Base-by-base conservation (phyloP, 23 tunicate genomes). In the Trididemnum clinides region DNA sequence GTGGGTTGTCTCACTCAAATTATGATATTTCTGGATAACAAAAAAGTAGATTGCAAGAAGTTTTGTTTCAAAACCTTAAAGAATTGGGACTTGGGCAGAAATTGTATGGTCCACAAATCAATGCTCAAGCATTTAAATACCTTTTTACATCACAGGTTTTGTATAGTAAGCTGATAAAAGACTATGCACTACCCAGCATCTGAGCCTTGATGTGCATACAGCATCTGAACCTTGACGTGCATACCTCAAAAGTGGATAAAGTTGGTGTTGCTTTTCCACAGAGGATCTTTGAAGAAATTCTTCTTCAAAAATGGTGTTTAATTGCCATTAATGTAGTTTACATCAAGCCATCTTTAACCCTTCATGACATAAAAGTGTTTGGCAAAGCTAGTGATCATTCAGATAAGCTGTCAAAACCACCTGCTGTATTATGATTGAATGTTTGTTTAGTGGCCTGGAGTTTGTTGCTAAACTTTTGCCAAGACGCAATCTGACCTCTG, bases 331-430 rank as follows among this genome's bases (percentile, higher is more conserved):
- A 62, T 62, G 69, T 12, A 62, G 69, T 62, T 15, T 62, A 62
- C 69, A 22, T 62, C 5, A 62, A 62, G n/a, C 69, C 69, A 62
- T 62, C 69, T 20, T 62, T 62, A n/a, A 62, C 69, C 6, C n/a
- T 12, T 23, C 69, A 62, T 62, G 69, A 23, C 4, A 23, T n/a
- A 12, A n/a, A 62, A 62, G 69, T 62, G 6, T 62, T 62, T 62
- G 69, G 69, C n/a, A 62, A 62, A 62, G 69, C 69, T n/a, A 22
- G 15, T 12, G 69, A 62, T 22, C 69, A 62, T 12, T 22, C 69
- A 62, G 69, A 62, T n/a, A 62, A 62, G n/a, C 27, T 19, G 69
- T 23, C 69, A 62, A 62, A 22, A 62, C 69, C 4, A 62, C n/a
- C 69, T 62, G 69, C 25, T 62, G 69, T 23, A 62, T 62, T 19